phyloP scores from a whole-genome alignment of 2,888 invertebrate species.

The Tetheella fluctuosa region DNA sequence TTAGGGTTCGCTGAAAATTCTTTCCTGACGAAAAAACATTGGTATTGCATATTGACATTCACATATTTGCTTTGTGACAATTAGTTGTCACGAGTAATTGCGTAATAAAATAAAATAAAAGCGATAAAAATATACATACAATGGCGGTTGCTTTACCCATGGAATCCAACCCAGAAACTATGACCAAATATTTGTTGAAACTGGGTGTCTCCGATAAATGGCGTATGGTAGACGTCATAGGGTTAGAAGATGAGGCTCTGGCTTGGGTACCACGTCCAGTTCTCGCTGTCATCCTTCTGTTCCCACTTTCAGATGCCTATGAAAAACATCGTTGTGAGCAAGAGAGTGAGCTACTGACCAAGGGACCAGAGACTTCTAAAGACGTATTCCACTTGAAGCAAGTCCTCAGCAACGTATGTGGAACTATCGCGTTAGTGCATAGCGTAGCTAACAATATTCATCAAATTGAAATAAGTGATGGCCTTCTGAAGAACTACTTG shows the following conservation, averaged over 20 bases:
- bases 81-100: constrained; percentile 22
- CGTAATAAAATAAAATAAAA: constrained; percentile 19
- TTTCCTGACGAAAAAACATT: background rate
- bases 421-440: constrained; percentile 97
- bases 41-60: background rate
- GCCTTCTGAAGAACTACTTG: constrained; percentile 90
- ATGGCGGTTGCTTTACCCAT: constrained; percentile 70
- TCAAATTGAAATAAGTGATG: constrained; percentile 86
- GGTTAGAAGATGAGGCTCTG: constrained; percentile 93
- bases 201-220: constrained; percentile 92
- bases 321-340: constrained; percentile 87
- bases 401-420: constrained; percentile 96
- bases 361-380: constrained; percentile 82
- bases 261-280: constrained; percentile 94
- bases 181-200: constrained; percentile 88
- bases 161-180: constrained; percentile 85
- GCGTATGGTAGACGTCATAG: constrained; percentile 95
- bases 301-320: constrained; percentile 92
- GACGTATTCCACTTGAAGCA: constrained; percentile 94
- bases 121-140: constrained; percentile 10
- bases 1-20: background rate
- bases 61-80: background rate
- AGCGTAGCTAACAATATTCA: constrained; percentile 95
- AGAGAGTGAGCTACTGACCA: constrained; percentile 83
- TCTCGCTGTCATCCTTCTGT: constrained; percentile 92